These are phyloP conservation scores for Sylvia borin DNA, from an alignment of 2,797 vertebrate genomes.

Conservation along the genomic window DNA sequence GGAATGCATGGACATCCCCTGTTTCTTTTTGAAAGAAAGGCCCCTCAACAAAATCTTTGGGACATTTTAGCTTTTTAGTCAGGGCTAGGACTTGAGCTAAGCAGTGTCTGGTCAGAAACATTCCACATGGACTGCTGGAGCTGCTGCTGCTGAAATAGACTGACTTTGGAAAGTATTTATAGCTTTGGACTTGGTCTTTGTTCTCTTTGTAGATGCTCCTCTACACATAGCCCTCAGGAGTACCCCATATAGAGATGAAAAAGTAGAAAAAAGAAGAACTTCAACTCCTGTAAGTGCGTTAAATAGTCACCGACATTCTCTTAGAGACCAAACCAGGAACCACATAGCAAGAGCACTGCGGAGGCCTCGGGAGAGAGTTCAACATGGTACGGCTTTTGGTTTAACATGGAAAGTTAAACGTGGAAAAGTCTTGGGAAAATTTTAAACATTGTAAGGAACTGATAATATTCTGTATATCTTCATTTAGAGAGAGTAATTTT, in stretches of 20 bases:
- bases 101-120: not conserved
- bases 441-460: not conserved
- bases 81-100: not conserved
- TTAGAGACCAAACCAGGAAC: slow-evolving; percentile 74
- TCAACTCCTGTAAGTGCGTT: slow-evolving; percentile 76
- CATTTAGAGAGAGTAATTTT: not conserved
- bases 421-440: not conserved
- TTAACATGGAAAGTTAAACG: not conserved
- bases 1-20: not conserved
- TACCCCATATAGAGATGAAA: slow-evolving; percentile 74
- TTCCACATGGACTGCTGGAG: not conserved
- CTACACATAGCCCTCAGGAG: slow-evolving; percentile 66
- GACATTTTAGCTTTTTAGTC: not conserved
- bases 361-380: slow-evolving; percentile 67
- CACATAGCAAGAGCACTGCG: slow-evolving; percentile 64
- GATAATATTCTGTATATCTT: not conserved
- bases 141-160: not conserved
- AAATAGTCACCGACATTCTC: slow-evolving; percentile 76
- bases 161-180: slow-evolving; percentile 12
- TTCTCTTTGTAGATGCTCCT: slow-evolving; percentile 65
- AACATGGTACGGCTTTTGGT: slow-evolving; percentile 71
- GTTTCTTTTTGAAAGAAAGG: not conserved
- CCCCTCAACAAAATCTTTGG: not conserved
- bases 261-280: slow-evolving; percentile 77
- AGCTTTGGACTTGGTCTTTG: slow-evolving; percentile 45